Evolutionary conservation across 1,140 invertebrate genomes (phyloP).

Genomic region (Saxidomus purpurata): DNA sequence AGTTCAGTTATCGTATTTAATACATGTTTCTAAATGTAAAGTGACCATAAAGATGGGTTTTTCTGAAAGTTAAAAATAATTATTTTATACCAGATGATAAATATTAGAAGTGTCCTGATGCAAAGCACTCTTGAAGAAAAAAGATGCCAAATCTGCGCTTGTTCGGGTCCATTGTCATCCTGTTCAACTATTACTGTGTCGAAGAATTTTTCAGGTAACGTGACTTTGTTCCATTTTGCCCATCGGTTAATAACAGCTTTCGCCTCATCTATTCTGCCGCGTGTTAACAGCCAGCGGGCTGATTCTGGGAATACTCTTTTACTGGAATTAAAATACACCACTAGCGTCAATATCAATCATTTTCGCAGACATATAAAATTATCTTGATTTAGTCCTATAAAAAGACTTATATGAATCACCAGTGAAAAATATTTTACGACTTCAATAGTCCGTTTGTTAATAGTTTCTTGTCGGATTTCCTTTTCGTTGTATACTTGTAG

Average conservation of each 20-base stretch:
- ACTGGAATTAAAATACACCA: neutral
- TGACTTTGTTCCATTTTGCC: constrained; percentile 39
- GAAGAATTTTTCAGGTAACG: neutral
- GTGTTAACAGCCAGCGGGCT: constrained; percentile 3
- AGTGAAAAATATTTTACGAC: too few species aligned
- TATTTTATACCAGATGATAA: constrained; percentile 66
- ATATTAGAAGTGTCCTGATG: constrained; percentile 66
- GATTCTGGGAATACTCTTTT: constrained; percentile 30
- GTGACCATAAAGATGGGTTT: too few species aligned
- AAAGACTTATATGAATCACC: too few species aligned
- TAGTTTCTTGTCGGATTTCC: too few species aligned
- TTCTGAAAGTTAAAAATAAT: too few species aligned
- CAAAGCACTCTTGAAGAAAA: constrained; percentile 63
- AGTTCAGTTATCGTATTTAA: too few species aligned
- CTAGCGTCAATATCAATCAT: too few species aligned
- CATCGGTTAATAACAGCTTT: neutral
- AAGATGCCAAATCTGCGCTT: constrained; percentile 67
- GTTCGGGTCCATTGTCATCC: neutral
- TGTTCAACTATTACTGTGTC: constrained; percentile 30
- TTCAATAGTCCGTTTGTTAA: too few species aligned
- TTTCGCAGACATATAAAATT: too few species aligned
- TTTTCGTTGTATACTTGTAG: too few species aligned
- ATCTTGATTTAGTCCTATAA: too few species aligned
- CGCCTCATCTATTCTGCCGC: constrained; percentile 8
- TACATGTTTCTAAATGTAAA: too few species aligned